These are phyloP conservation scores for Poecilia velifera DNA, from an alignment of 2,797 vertebrate species.

Conservation along the genomic window DNA sequence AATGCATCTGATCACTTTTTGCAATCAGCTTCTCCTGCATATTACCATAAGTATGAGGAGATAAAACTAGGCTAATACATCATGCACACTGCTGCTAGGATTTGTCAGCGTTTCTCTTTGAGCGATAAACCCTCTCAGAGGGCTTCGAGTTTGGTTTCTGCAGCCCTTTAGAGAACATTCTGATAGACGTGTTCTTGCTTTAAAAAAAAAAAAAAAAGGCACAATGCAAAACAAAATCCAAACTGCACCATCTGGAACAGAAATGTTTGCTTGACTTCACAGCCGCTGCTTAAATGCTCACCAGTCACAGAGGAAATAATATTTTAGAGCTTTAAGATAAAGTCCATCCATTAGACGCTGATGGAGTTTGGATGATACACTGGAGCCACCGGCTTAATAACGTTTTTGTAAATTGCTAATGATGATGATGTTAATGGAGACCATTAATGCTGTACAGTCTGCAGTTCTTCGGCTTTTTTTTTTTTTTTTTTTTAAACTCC, in stretches of 20 bases:
- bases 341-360: conserved; percentile 37
- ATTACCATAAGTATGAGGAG: conserved; percentile 2
- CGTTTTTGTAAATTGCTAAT: conserved; percentile 34
- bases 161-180: conserved; percentile 8
- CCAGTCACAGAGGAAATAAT: conserved; percentile 28
- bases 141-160: neutral
- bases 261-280: neutral
- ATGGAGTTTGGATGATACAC: conserved; percentile 22
- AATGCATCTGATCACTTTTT: neutral
- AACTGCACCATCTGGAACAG: conserved; percentile 20
- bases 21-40: neutral
- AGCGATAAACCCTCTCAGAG: conserved; percentile 12
- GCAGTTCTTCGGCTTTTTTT: neutral
- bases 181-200: conserved; percentile 3
- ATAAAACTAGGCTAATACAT: neutral
- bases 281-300: conserved; percentile 15
- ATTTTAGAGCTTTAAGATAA: conserved; percentile 23
- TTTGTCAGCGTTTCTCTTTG: neutral
- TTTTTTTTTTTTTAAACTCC: neutral
- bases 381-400: conserved; percentile 2
- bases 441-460: conserved; percentile 26
- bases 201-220: conserved; percentile 12
- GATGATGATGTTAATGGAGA: conserved; percentile 25
- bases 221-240: conserved; percentile 13
- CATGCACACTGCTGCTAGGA: conserved; percentile 6